Evolutionary conservation across 2,113 vertebrate genomes (phyloP).

Genomic region (Oreochromis tanganicae): DNA sequence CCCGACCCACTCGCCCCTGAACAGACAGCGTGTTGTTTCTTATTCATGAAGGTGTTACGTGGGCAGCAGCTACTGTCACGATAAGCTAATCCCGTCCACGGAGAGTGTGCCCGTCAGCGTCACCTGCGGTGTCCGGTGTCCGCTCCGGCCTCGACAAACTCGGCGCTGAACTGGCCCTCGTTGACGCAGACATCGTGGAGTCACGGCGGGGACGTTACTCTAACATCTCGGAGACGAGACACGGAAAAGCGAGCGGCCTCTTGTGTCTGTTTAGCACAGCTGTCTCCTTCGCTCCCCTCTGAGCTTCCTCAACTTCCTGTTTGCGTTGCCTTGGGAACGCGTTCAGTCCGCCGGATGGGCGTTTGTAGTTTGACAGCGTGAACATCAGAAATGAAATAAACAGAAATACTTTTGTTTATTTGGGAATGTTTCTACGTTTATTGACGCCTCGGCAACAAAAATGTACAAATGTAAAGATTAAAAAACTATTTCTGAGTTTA

Average conservation of each 20-base stretch:
- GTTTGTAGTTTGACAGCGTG: not conserved
- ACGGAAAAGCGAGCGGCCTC: not conserved
- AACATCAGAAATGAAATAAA: not conserved
- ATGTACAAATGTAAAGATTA: not conserved
- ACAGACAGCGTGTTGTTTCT: not conserved
- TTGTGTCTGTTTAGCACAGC: not conserved
- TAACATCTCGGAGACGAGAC: fast-evolving
- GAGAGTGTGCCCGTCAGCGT: not conserved
- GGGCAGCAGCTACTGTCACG: not conserved
- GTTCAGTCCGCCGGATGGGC: fast-evolving
- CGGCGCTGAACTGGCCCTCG: constrained; percentile 8
- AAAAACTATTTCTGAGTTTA: not conserved
- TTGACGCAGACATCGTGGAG: constrained; percentile 16
- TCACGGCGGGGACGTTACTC: not conserved
- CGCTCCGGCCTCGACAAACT: not conserved
- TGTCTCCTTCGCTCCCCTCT: not conserved
- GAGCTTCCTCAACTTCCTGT: constrained; percentile 11
- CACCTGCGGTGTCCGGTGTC: not conserved
- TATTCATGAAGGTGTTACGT: not conserved
- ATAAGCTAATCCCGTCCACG: not conserved
- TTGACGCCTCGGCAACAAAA: not conserved
- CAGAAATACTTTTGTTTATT: not conserved
- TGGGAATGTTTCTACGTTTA: fast-evolving
- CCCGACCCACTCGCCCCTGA: not conserved
- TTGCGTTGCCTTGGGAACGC: constrained; percentile 38